These are phyloP conservation scores for Globodera ellingtonae DNA, from an alignment of 1,140 invertebrate genomes.

Conservation along the genomic window DNA sequence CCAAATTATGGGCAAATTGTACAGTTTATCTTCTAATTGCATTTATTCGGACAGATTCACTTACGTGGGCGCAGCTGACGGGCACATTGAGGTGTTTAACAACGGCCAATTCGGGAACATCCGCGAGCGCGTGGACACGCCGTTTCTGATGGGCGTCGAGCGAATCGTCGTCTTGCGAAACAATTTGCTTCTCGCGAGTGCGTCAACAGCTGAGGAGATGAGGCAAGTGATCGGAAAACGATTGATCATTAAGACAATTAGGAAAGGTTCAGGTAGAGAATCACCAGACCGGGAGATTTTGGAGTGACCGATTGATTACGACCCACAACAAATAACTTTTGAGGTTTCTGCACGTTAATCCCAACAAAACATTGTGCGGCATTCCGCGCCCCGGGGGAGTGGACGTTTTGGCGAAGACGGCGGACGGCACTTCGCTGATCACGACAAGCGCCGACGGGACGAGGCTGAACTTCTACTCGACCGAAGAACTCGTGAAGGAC, in stretches of 20 bases:
- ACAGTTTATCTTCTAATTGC: no score
- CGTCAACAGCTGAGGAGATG: slow-evolving; percentile 35
- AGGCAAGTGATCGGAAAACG: slow-evolving; percentile 17
- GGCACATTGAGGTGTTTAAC: slow-evolving; percentile 38
- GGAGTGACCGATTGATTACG: not conserved
- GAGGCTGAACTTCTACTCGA: slow-evolving; percentile 4
- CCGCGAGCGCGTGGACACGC: slow-evolving; percentile 38
- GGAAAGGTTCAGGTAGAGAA: no score
- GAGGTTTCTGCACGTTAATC: slow-evolving; percentile 40
- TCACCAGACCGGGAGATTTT: no score
- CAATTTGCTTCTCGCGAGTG: slow-evolving; percentile 33
- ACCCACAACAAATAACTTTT: no score
- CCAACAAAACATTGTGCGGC: slow-evolving; percentile 30
- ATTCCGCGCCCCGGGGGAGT: slow-evolving; percentile 28
- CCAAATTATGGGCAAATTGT: no score
- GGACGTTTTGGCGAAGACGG: slow-evolving; percentile 38
- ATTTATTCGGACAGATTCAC: slow-evolving; percentile 29
- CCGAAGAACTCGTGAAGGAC: slow-evolving; percentile 26
- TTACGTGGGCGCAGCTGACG: slow-evolving; percentile 37
- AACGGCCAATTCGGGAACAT: slow-evolving; percentile 45
- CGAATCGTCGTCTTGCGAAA: slow-evolving; percentile 22
- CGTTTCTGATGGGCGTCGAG: slow-evolving; percentile 41
- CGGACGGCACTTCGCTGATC: slow-evolving; percentile 12
- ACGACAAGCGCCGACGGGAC: slow-evolving; percentile 25
- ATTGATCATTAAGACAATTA: no score